A percentile compares a stretch with the other conserved stretches of the same genome.
Conservation (phyloP, 1,140 invertebrate genomes). For the Eulimnadia texana region DNA sequence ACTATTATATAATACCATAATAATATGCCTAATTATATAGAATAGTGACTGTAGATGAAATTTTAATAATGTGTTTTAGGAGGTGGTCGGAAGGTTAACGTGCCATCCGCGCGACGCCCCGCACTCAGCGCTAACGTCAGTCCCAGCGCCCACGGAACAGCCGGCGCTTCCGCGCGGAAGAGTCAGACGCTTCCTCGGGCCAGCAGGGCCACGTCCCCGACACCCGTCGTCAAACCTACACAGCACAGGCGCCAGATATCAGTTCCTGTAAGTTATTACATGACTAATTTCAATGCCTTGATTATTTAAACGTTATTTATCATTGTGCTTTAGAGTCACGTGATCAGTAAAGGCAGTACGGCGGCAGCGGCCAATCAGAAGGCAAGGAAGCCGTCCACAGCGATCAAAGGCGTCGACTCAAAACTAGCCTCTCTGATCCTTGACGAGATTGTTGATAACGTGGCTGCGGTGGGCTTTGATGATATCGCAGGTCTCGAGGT, state of each 20-base stretch:
- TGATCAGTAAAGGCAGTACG: not conserved
- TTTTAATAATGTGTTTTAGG: not conserved
- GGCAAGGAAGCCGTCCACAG: not conserved
- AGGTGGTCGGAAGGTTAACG: not conserved
- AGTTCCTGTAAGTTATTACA: constrained; percentile 2
- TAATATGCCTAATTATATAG: not conserved
- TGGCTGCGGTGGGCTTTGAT: constrained; percentile 34
- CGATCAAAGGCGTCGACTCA: constrained; percentile 26
- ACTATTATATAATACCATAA: too few species aligned
- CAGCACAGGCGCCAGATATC: not conserved
- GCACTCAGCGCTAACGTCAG: not conserved
- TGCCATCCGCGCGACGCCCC: not conserved
- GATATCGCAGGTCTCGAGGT: constrained; percentile 32
- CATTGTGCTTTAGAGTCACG: not conserved
- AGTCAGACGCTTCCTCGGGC: not conserved
- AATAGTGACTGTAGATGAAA: not conserved
- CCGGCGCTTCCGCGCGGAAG: not conserved
- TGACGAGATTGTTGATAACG: constrained; percentile 34
- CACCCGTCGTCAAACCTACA: not conserved
- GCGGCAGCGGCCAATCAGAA: not conserved
- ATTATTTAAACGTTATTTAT: not conserved
- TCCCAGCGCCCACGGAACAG: not conserved
- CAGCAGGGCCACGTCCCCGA: not conserved
- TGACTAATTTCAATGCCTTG: not conserved
- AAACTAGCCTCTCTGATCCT: constrained; percentile 28